Percentiles rank a stretch among this genome's conserved stretches.
These are phyloP conservation scores for Drosophila nr. perissopoda DNA, from an alignment of 2,888 invertebrate species.

Conservation along the genomic window DNA sequence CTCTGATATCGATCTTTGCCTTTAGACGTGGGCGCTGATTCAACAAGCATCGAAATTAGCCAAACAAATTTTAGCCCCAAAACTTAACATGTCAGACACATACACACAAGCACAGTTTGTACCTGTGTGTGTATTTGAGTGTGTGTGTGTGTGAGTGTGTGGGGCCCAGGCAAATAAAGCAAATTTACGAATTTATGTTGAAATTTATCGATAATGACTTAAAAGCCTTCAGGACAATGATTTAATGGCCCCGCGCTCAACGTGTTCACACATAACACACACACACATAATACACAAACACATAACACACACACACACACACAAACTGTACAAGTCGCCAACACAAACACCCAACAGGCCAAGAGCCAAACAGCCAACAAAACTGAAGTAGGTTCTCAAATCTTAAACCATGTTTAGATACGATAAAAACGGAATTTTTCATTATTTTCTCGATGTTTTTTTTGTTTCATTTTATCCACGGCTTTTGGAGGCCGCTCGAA, in stretches of 20 bases:
- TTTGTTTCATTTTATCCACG: conserved; percentile 9
- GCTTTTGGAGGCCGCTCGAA: conserved; percentile 44
- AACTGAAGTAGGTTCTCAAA: conserved; percentile 75
- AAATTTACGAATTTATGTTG: conserved; percentile 84
- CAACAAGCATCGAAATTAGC: conserved; percentile 64
- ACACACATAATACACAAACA: conserved; percentile 26
- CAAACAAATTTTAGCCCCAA: conserved; percentile 65
- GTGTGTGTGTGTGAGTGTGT: conserved; percentile 37
- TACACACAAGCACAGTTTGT: conserved; percentile 16
- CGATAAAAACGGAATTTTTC: conserved; percentile 73
- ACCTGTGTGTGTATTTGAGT: conserved; percentile 6
- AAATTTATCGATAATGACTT: conserved; percentile 85
- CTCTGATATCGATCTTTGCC: conserved; percentile 37
- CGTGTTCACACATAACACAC: conserved; percentile 62
- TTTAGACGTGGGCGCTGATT: conserved; percentile 40
- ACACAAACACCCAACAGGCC: conserved; percentile 45
- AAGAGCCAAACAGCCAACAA: conserved; percentile 37
- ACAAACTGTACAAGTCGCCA: conserved; percentile 28
- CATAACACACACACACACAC: conserved; percentile 24
- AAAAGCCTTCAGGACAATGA: conserved; percentile 85
- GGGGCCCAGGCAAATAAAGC: conserved; percentile 74
- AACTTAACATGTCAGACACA: conserved; percentile 39
- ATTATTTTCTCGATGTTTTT: conserved; percentile 50
- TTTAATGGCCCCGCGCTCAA: conserved; percentile 79
- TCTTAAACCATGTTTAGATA: conserved; percentile 77